A percentile compares a stretch with the other conserved stretches of the same genome.
Conservation (phyloP, 2,113 vertebrate genomes). For the Protomyctophum bolini region DNA sequence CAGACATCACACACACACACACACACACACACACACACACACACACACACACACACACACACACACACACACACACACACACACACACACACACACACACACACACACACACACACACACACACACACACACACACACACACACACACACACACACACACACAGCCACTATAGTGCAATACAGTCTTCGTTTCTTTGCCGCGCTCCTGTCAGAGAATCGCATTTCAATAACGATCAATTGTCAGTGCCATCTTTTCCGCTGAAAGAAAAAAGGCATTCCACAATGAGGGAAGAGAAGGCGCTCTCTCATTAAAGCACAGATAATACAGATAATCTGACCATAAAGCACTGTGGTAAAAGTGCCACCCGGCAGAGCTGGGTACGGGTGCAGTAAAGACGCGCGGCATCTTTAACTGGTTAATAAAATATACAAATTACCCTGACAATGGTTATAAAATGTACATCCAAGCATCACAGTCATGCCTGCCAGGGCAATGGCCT, state of each 20-base stretch:
- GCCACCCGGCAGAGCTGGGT: slow-evolving; percentile 46
- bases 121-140: background rate
- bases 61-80: too few relatives aligned
- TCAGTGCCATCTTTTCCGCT: slow-evolving; percentile 18
- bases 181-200: slow-evolving; percentile 15
- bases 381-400: slow-evolving; percentile 47
- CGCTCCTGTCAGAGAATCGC: slow-evolving; percentile 24
- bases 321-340: slow-evolving; percentile 68
- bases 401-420: slow-evolving; percentile 67
- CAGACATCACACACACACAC: slow-evolving; percentile 1
- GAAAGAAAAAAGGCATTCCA: slow-evolving; percentile 27
- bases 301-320: slow-evolving; percentile 57
- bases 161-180: background rate
- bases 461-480: slow-evolving; percentile 43
- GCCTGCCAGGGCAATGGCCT: slow-evolving; percentile 42
- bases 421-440: slow-evolving; percentile 72
- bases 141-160: too few relatives aligned
- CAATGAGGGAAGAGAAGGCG: slow-evolving; percentile 13
- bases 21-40: too few relatives aligned
- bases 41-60: too few relatives aligned
- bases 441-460: slow-evolving; percentile 56
- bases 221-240: background rate
- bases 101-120: too few relatives aligned
- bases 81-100: too few relatives aligned
- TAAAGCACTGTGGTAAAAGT: slow-evolving; percentile 65